Percentiles rank a stretch among this genome's conserved stretches.
Conservation (phyloP, 2,797 vertebrate species). For the Dicrostonyx torquatus region DNA sequence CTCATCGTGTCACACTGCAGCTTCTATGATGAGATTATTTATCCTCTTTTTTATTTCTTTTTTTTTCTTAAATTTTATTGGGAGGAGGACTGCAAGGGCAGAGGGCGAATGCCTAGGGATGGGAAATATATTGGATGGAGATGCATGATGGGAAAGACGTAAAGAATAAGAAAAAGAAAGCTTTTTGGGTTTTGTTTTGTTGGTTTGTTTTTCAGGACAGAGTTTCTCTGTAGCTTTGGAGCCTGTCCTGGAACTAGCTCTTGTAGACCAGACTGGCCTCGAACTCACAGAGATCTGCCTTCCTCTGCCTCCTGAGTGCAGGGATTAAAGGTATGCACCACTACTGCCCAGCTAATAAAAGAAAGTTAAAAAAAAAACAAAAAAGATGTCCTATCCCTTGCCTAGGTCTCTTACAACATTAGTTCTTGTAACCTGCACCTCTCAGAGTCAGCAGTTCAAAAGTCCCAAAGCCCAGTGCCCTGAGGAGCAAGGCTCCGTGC, state of each 20-base stretch:
- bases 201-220: too few relatives aligned
- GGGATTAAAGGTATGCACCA: too few relatives aligned
- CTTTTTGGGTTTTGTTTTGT: too few relatives aligned
- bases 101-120: background rate
- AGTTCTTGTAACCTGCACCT: background rate
- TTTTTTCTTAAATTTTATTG: background rate
- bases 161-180: background rate
- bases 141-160: background rate
- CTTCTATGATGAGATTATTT: background rate
- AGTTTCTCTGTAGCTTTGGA: too few relatives aligned
- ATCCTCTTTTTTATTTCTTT: too few relatives aligned
- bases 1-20: background rate
- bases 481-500: background rate
- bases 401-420: background rate
- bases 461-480: background rate
- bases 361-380: background rate
- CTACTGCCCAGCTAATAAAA: too few relatives aligned
- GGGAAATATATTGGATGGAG: background rate
- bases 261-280: too few relatives aligned
- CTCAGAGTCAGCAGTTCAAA: background rate
- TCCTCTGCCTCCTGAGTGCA: too few relatives aligned
- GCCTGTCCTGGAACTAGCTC: too few relatives aligned
- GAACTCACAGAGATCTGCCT: too few relatives aligned
- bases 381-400: background rate
- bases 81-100: background rate